These are phyloP conservation scores for Sphaeridia pumilis DNA, from an alignment of 2,888 invertebrate species.

Conservation along the genomic window DNA sequence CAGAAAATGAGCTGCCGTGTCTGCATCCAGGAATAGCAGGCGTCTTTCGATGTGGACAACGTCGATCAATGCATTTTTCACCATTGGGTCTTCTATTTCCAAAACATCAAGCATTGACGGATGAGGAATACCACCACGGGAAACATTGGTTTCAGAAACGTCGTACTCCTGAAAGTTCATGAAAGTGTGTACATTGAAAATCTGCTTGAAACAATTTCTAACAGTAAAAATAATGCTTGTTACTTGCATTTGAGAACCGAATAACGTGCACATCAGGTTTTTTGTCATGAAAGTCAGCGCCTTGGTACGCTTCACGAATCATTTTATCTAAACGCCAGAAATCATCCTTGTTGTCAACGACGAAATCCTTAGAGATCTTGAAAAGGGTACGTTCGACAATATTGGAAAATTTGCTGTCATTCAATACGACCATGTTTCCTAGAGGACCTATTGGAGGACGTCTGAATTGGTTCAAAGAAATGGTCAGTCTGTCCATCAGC, in stretches of 20 bases:
- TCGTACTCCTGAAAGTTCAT: slow-evolving; percentile 15
- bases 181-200: background rate
- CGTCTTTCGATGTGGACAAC: slow-evolving; percentile 58
- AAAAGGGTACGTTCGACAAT: slow-evolving; percentile 20
- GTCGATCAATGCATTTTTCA: slow-evolving; percentile 77
- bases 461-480: slow-evolving; percentile 16
- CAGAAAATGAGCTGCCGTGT: slow-evolving; percentile 58
- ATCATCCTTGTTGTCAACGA: slow-evolving; percentile 24
- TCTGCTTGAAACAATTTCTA: background rate
- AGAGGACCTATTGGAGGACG: slow-evolving; percentile 28
- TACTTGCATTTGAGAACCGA: background rate
- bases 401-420: slow-evolving; percentile 17
- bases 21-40: slow-evolving; percentile 58
- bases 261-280: background rate
- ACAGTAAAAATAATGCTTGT: no score
- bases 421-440: slow-evolving; percentile 28
- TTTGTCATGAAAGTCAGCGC: background rate
- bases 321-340: background rate
- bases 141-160: slow-evolving; percentile 6
- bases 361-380: slow-evolving; percentile 12
- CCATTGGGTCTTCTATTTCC: slow-evolving; percentile 57
- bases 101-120: slow-evolving; percentile 56
- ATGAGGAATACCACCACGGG: slow-evolving; percentile 11
- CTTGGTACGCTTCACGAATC: background rate
- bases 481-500: slow-evolving; percentile 24